Percentiles rank a stretch among this genome's conserved stretches.
phyloP scores from a whole-genome alignment of 2,888 invertebrate species.

The Thymelicus acteon region DNA sequence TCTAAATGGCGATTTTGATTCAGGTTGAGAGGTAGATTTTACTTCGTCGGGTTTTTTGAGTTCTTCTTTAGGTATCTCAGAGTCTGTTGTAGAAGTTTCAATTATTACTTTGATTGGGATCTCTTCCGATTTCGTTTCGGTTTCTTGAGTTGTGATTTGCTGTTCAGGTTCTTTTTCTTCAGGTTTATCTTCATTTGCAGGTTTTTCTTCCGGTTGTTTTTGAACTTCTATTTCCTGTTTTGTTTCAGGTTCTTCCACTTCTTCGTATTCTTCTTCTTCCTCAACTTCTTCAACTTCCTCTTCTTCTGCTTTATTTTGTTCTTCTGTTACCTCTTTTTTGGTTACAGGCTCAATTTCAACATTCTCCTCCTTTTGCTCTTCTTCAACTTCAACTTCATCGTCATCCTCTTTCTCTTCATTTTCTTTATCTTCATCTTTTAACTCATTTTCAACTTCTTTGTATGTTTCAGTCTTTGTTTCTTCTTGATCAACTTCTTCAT shows the following conservation, averaged over 20 bases:
- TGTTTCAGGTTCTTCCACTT: constrained; percentile 50
- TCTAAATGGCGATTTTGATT: constrained; percentile 60
- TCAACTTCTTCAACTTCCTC: constrained; percentile 44
- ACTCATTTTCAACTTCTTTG: constrained; percentile 29
- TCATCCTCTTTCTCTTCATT: constrained; percentile 41
- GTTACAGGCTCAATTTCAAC: constrained; percentile 40
- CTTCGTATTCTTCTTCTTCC: constrained; percentile 46
- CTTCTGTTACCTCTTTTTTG: constrained; percentile 38
- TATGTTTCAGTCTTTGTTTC: constrained; percentile 33
- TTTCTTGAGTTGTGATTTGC: constrained; percentile 41
- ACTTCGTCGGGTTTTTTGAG: constrained; percentile 48
- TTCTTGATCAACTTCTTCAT: constrained; percentile 39
- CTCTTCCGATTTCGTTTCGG: constrained; percentile 37
- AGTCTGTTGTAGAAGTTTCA: constrained; percentile 8
- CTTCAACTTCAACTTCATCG: constrained; percentile 38
- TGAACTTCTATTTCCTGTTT: constrained; percentile 44
- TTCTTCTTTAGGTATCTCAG: constrained; percentile 44
- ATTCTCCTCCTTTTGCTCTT: constrained; percentile 39
- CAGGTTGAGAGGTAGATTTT: constrained; percentile 45
- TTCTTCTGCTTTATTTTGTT: constrained; percentile 43
- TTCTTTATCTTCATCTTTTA: constrained; percentile 43
- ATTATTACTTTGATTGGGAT: constrained; percentile 39
- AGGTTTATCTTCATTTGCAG: constrained; percentile 46
- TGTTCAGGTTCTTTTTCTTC: constrained; percentile 43
- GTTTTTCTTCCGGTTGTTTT: constrained; percentile 42